These are phyloP conservation scores for Pachypsylla venusta DNA, from an alignment of 1,140 invertebrate species.

Conservation along the genomic window DNA sequence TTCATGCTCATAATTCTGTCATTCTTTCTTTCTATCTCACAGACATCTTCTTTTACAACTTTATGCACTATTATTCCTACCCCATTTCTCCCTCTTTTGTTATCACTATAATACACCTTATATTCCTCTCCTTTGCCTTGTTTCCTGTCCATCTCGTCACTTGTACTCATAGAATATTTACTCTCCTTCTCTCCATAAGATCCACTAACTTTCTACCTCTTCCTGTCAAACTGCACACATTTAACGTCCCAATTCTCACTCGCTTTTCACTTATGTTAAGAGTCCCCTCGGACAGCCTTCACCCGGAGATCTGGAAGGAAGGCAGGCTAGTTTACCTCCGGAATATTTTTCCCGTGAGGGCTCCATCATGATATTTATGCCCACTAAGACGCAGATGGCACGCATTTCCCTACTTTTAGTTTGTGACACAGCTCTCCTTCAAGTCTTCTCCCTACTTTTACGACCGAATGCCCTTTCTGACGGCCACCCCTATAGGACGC, in stretches of 20 bases:
- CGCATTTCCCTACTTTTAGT: no score
- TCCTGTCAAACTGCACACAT: neutral
- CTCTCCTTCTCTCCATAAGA: neutral
- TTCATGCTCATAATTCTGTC: constrained; percentile 3
- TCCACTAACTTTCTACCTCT: constrained; percentile 5
- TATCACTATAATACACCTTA: neutral
- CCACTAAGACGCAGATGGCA: no score
- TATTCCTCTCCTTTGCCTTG: neutral
- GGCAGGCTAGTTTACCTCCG: no score
- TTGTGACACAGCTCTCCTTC: no score
- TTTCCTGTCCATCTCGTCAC: constrained; percentile 1
- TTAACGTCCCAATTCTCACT: neutral
- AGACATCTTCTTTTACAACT: neutral
- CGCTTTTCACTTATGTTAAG: no score
- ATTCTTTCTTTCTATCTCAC: neutral
- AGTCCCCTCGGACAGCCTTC: no score
- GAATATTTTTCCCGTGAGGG: no score
- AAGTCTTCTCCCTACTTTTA: no score
- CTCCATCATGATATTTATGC: no score
- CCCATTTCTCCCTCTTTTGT: neutral
- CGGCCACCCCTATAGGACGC: no score
- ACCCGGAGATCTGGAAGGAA: no score
- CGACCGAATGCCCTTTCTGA: no score
- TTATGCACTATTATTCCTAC: neutral
- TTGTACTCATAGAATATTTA: neutral